Evolutionary conservation across 2,888 invertebrate species (phyloP).

Genomic region (Drosophila kokeensis): DNA sequence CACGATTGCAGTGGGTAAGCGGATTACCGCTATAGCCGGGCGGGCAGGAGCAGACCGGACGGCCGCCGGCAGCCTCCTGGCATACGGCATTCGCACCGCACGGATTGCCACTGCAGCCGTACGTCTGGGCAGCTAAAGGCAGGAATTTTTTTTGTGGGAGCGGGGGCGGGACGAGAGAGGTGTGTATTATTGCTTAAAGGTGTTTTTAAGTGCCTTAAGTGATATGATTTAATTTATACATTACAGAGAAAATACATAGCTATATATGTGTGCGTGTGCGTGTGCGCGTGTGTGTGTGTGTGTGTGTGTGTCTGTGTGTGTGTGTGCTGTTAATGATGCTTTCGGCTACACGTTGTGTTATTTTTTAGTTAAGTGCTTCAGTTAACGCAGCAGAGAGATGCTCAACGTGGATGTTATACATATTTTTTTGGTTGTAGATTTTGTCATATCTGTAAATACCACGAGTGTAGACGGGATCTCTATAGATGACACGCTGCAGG

Average conservation of each 20-base stretch:
- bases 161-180: constrained; percentile 6
- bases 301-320: constrained; percentile 5
- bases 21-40: constrained; percentile 93
- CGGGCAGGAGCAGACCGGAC: constrained; percentile 92
- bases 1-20: constrained; percentile 89
- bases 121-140: constrained; percentile 57
- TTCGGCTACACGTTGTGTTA: constrained; percentile 1
- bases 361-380: constrained; percentile 12
- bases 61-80: constrained; percentile 87
- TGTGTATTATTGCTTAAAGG: constrained; percentile 42
- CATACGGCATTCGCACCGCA: constrained; percentile 90
- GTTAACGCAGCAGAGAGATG: constrained; percentile 10
- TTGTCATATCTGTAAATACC: constrained; percentile 71
- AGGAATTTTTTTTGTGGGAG: neutral
- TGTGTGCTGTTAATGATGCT: constrained; percentile 26
- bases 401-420: neutral
- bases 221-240: constrained; percentile 4
- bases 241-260: neutral
- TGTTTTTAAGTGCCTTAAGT: constrained; percentile 31
- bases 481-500: constrained; percentile 76
- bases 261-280: constrained; percentile 2
- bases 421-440: neutral
- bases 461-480: constrained; percentile 73
- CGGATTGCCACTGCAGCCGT: constrained; percentile 87
- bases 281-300: constrained; percentile 11